Percentiles rank a stretch among this genome's conserved stretches.
These are phyloP conservation scores for Drosophila algonquin DNA, from an alignment of 2,888 invertebrate species.

Conservation along the genomic window DNA sequence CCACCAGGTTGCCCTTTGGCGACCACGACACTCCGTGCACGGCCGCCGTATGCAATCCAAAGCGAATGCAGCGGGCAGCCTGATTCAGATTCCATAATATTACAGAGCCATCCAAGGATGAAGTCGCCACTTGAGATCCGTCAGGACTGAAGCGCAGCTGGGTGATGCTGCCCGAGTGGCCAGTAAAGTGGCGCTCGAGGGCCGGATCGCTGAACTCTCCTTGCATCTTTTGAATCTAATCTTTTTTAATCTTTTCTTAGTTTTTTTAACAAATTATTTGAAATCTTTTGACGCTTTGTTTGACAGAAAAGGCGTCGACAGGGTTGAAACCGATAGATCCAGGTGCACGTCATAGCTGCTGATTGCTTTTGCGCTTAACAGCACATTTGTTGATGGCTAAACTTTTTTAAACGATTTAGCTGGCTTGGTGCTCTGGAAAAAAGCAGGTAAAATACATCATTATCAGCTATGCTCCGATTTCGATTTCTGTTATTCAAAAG, in stretches of 20 bases:
- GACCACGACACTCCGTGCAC: slow-evolving; percentile 90
- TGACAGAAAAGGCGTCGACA: too few relatives aligned
- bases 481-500: too few relatives aligned
- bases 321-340: too few relatives aligned
- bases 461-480: too few relatives aligned
- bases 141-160: slow-evolving; percentile 90
- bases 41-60: slow-evolving; percentile 88
- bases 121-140: slow-evolving; percentile 90
- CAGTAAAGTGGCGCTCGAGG: slow-evolving; percentile 86
- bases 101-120: slow-evolving; percentile 92
- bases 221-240: too few relatives aligned
- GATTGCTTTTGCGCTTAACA: too few relatives aligned
- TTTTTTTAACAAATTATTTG: background rate
- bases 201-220: slow-evolving; percentile 70
- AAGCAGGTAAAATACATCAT: too few relatives aligned
- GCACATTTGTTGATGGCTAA: too few relatives aligned
- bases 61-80: slow-evolving; percentile 90
- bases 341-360: too few relatives aligned
- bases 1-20: slow-evolving; percentile 91
- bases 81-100: slow-evolving; percentile 92
- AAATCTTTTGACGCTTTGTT: background rate
- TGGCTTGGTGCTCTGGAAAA: too few relatives aligned
- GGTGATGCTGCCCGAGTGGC: slow-evolving; percentile 85
- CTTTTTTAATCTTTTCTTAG: slow-evolving; percentile 32
- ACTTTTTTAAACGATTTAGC: too few relatives aligned